These are phyloP conservation scores for Zapus hudsonius DNA, from an alignment of 2,113 vertebrate genomes.

Conservation along the genomic window DNA sequence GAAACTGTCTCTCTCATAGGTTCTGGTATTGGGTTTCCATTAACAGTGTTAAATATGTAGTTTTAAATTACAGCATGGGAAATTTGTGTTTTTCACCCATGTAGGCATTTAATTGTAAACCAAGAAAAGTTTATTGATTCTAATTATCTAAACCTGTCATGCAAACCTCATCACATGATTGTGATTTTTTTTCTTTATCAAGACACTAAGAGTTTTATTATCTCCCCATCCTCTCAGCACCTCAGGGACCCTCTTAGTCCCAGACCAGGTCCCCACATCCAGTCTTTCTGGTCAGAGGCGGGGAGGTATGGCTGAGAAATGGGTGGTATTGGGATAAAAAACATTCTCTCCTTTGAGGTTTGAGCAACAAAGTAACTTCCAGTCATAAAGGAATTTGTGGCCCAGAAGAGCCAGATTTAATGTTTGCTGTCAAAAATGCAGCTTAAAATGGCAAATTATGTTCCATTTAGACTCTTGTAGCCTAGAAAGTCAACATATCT, in stretches of 20 bases:
- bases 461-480: neutral
- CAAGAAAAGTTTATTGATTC: constrained; percentile 54
- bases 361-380: too few species aligned
- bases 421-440: neutral
- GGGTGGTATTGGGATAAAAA: too few species aligned
- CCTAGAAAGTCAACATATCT: neutral
- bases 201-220: neutral
- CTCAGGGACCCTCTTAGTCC: neutral
- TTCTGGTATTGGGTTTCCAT: constrained; percentile 75
- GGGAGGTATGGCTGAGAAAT: neutral
- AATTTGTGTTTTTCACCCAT: constrained; percentile 62
- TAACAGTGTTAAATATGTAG: constrained; percentile 71
- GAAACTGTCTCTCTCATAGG: constrained; percentile 78
- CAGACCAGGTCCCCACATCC: rapidly evolving
- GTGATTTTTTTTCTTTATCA: neutral
- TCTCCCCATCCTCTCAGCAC: neutral
- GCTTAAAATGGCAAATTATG: neutral
- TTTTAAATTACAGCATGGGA: constrained; percentile 73
- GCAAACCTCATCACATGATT: neutral
- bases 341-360: neutral
- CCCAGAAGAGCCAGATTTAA: neutral
- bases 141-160: constrained; percentile 2
- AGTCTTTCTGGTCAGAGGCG: neutral
- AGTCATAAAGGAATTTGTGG: neutral
- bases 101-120: constrained; percentile 61